Evolutionary conservation across 1,140 invertebrate genomes (phyloP), one percentile per base, ranked within the genome.

Genomic region (Ostrea denselamellosa): DNA sequence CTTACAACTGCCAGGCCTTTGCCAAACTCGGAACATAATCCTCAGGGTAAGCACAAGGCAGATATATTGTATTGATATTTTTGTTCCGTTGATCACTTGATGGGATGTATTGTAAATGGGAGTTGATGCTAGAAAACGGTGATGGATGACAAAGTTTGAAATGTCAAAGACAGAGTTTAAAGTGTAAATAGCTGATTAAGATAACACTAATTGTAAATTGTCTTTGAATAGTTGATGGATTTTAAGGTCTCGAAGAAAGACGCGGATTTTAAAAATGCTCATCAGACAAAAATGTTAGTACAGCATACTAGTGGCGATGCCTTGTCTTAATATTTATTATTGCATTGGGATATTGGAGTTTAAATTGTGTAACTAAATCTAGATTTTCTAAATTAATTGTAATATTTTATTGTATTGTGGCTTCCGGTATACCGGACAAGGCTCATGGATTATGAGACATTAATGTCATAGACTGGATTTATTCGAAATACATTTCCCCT

Each of bases 101-200:
- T n/a, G 7, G 19, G 19, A n/a, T 62, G 56, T 2, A 62, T 62
- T 62, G 56, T 19, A 5, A n/a, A 0, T 14, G 7, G 56, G 56
- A n/a, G 14, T 62, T 62, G 14, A 62, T 62, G n/a, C 56, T n/a
- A 19, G 56, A 62, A 62, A 62, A 62, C 17, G 56, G 14, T 62
- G n/a, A n/a, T 19, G 17, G 56, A 19, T 7, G 8, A 17, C 56
- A 17, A 14, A 62, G 56, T 62, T 62, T 44, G 5, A 44, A 44
- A 5, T 44, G 34, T 44, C 34, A 44, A 44, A 44, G 34, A 44
- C 34, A 44, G n/a, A n/a, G 34, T 62, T 17, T 62, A 10, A 34
- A 34, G 68, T 77, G 68, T 77, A 25, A 77, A 77, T 77, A 28
- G 25, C 68, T 34, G 22, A 77, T 77, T 34, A 77, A 77, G 68